phyloP scores from a whole-genome alignment of 1,140 invertebrate genomes.

The Lithobius niger region DNA sequence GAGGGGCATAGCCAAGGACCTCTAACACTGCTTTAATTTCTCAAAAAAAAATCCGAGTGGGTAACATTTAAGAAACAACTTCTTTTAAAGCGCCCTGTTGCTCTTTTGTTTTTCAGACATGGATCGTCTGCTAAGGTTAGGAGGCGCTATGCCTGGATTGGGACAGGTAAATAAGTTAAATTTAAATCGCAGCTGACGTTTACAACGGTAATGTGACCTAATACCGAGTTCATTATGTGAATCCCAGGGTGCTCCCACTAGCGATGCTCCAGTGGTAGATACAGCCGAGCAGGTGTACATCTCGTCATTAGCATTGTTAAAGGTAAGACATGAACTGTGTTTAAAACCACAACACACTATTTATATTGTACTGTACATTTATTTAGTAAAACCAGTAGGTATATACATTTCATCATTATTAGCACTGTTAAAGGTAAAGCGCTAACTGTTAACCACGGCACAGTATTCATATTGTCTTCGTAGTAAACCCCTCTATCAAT shows the following conservation, averaged over 20 bases:
- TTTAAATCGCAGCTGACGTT: neutral
- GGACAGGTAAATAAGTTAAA: constrained; percentile 28
- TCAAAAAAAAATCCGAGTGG: neutral
- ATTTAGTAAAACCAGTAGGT: no score
- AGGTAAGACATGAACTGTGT: no score
- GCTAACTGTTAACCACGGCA: no score
- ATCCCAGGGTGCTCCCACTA: constrained; percentile 51
- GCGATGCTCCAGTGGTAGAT: constrained; percentile 93
- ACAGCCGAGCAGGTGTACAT: constrained; percentile 99
- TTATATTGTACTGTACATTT: no score
- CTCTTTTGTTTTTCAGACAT: no score
- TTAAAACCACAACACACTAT: no score
- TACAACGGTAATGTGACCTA: no score
- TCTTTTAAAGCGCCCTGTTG: constrained; percentile 3
- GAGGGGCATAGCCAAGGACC: neutral
- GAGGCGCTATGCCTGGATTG: constrained; percentile 64
- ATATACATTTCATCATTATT: no score
- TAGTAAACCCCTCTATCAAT: no score
- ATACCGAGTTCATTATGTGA: constrained; percentile 9
- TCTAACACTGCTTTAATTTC: constrained; percentile 7
- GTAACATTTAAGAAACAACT: no score
- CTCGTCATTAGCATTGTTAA: constrained; percentile 90
- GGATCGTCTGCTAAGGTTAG: constrained; percentile 85
- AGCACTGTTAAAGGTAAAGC: no score
- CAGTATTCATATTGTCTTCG: no score